Percentiles rank a stretch among this genome's conserved stretches.
Evolutionary conservation across 2,113 vertebrate genomes (phyloP).

Genomic region (Thunnus maccoyii): DNA sequence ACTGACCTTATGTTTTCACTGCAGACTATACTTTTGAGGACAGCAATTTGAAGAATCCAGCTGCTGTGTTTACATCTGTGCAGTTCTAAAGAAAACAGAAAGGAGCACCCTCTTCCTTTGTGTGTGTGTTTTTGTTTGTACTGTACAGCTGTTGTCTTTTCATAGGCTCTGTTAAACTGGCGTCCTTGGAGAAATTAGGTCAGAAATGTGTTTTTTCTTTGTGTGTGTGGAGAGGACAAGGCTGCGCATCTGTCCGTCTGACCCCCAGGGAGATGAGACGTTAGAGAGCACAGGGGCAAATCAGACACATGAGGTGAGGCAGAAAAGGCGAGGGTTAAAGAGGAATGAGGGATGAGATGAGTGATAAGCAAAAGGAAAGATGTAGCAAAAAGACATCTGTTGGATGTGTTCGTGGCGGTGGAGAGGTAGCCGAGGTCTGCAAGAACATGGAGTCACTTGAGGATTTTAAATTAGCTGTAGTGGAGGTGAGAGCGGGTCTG

Average conservation of each 20-base stretch:
- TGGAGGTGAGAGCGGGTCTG: constrained; percentile 48
- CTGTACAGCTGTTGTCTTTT: constrained; percentile 60
- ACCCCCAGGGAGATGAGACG: constrained; percentile 59
- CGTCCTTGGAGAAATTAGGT: constrained; percentile 66
- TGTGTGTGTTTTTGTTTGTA: background rate
- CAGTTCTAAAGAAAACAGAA: background rate
- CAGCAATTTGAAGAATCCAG: background rate
- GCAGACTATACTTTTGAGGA: background rate
- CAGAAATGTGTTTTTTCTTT: constrained; percentile 34
- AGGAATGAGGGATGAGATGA: constrained; percentile 25
- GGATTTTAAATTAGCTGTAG: constrained; percentile 68
- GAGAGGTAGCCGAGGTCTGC: constrained; percentile 39
- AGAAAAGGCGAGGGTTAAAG: constrained; percentile 60
- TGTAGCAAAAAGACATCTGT: constrained; percentile 66
- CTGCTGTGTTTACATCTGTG: background rate
- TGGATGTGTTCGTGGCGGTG: constrained; percentile 29
- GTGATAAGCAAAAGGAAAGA: constrained; percentile 1
- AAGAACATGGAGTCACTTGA: constrained; percentile 31
- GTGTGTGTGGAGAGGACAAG: constrained; percentile 18
- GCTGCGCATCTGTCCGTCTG: constrained; percentile 68
- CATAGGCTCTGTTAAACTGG: constrained; percentile 33
- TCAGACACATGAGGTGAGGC: constrained; percentile 54
- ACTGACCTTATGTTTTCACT: background rate
- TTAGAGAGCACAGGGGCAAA: constrained; percentile 19
- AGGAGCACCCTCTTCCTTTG: background rate